A percentile compares a stretch with the other conserved stretches of the same genome.
Evolutionary conservation across 2,888 invertebrate species (phyloP).

Genomic region (Meganola albula): DNA sequence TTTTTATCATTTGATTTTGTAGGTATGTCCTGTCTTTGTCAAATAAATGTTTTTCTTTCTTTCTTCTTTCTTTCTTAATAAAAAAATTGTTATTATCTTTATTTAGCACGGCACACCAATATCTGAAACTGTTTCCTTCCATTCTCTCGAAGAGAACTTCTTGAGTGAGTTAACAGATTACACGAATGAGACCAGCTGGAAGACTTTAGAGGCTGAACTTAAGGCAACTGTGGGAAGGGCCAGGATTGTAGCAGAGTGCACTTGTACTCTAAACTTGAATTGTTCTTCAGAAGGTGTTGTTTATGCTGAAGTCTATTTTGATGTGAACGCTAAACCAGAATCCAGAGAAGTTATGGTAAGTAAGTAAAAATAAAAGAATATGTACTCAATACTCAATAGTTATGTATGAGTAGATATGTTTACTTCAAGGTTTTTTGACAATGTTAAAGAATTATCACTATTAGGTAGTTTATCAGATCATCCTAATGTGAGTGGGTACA

Average conservation of each 20-base stretch:
- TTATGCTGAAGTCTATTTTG: constrained; percentile 40
- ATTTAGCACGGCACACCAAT: constrained; percentile 45
- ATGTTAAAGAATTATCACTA: too few species aligned
- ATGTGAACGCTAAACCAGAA: constrained; percentile 37
- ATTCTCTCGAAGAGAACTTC: constrained; percentile 53
- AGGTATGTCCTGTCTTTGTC: too few species aligned
- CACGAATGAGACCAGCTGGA: constrained; percentile 46
- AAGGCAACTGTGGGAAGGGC: constrained; percentile 39
- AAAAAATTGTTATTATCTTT: constrained; percentile 6
- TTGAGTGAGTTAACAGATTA: constrained; percentile 49
- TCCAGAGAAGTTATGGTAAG: constrained; percentile 32
- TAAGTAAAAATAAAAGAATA: too few species aligned
- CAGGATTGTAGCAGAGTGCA: constrained; percentile 42
- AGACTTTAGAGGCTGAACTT: constrained; percentile 32
- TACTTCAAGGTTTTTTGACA: too few species aligned
- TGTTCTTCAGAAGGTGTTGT: constrained; percentile 37
- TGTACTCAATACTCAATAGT: too few species aligned
- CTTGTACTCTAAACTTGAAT: constrained; percentile 37
- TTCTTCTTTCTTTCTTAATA: background rate
- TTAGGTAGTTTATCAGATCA: too few species aligned
- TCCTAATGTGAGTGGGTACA: too few species aligned
- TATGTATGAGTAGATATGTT: too few species aligned
- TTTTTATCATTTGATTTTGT: too few species aligned
- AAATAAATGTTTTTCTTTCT: background rate
- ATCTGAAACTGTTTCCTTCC: constrained; percentile 39